A percentile compares a stretch with the other conserved stretches of the same genome.
Evolutionary conservation across 2,113 vertebrate genomes (phyloP).

Genomic region (Macroglossus sobrinus): DNA sequence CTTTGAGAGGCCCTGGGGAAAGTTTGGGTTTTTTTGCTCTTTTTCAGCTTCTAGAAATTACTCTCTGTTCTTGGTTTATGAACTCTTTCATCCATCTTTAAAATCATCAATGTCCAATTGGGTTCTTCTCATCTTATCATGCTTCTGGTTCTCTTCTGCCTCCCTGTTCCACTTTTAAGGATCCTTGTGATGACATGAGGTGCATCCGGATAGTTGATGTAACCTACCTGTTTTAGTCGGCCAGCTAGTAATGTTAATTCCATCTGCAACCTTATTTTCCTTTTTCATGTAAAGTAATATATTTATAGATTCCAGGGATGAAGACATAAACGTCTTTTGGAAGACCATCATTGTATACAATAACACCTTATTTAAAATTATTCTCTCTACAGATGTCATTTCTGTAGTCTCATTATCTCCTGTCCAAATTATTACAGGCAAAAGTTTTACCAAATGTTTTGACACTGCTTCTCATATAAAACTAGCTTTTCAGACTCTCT

Average conservation of each 20-base stretch:
- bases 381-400: not conserved
- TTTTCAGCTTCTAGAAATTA: not conserved
- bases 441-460: not conserved
- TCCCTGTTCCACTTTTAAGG: not conserved
- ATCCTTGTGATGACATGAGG: not conserved
- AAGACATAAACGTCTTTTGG: not conserved
- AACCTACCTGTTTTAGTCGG: not conserved
- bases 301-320: not conserved
- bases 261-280: not conserved
- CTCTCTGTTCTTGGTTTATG: not conserved
- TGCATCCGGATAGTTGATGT: not conserved
- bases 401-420: not conserved
- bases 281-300: not conserved
- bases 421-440: not conserved
- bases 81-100: not conserved
- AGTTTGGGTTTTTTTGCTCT: too few relatives aligned
- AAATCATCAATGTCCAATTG: not conserved
- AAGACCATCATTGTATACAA: not conserved
- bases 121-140: not conserved
- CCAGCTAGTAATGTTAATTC: not conserved
- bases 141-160: not conserved
- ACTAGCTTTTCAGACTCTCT: not conserved
- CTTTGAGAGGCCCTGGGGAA: too few relatives aligned
- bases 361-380: not conserved
- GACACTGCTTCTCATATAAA: not conserved